A percentile compares a stretch with the other conserved stretches of the same genome.
Conservation (phyloP, 2,113 vertebrate species). For the Narcine bancroftii region DNA sequence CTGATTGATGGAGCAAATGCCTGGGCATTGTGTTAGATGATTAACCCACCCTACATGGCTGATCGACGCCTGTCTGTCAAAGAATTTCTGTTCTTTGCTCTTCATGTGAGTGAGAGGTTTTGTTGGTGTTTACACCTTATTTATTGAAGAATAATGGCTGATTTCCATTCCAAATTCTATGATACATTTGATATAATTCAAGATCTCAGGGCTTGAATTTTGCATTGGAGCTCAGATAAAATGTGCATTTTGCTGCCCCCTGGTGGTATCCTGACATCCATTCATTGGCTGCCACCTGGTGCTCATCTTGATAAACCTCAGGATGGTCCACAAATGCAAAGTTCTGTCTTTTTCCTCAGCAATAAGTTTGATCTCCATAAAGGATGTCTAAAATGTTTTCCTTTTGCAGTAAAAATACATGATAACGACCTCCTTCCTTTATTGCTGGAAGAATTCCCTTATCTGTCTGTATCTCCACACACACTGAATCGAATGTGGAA, state of each 20-base stretch:
- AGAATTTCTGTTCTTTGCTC: no score
- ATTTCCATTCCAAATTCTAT: neutral
- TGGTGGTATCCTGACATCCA: neutral
- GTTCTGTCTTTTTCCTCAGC: slow-evolving; percentile 21
- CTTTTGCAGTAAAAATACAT: slow-evolving; percentile 66
- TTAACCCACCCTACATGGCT: no score
- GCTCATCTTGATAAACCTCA: neutral
- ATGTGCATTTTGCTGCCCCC: neutral
- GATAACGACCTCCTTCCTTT: slow-evolving; percentile 71
- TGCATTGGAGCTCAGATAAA: neutral
- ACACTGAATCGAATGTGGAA: slow-evolving; percentile 76
- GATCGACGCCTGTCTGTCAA: no score
- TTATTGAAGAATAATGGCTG: neutral
- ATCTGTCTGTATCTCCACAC: slow-evolving; percentile 67
- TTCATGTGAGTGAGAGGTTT: no score
- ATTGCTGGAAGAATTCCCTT: slow-evolving; percentile 76
- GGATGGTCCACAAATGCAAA: neutral
- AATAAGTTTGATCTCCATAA: slow-evolving; percentile 37
- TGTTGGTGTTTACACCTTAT: no score
- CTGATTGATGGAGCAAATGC: no score
- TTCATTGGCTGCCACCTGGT: neutral
- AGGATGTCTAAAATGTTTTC: slow-evolving; percentile 40
- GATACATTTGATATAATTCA: neutral
- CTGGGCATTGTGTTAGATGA: no score
- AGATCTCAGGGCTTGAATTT: neutral